These are phyloP conservation scores for Antheraea assamensis DNA, from an alignment of 2,888 invertebrate species.

Conservation along the genomic window DNA sequence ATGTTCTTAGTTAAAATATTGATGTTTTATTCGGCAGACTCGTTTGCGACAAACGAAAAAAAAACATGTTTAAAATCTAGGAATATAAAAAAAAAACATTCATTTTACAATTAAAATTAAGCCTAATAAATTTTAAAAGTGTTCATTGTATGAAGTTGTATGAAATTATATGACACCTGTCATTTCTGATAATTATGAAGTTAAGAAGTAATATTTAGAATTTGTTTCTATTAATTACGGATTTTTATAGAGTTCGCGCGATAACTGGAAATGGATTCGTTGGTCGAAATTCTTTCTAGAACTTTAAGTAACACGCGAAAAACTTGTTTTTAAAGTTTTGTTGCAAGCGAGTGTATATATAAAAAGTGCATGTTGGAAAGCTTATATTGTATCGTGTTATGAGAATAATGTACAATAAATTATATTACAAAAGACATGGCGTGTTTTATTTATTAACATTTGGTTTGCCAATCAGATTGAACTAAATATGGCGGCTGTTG, in stretches of 20 bases:
- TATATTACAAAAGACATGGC: slow-evolving; percentile 43
- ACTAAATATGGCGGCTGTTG: not conserved
- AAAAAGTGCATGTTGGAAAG: slow-evolving; percentile 64
- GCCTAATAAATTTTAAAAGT: not conserved
- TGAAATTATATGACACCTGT: not conserved
- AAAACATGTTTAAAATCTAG: not conserved
- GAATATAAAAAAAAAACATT: not conserved
- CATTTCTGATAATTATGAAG: not conserved
- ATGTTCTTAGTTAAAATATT: slow-evolving; percentile 11
- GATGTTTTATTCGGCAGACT: not conserved
- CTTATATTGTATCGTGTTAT: slow-evolving; percentile 74
- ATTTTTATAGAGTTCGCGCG: not conserved
- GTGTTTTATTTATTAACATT: slow-evolving; percentile 26
- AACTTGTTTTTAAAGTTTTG: slow-evolving; percentile 26
- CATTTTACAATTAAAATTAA: too few relatives aligned
- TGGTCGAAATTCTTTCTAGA: not conserved
- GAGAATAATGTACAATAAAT: slow-evolving; percentile 75
- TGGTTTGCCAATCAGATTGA: not conserved
- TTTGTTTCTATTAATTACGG: not conserved
- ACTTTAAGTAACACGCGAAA: not conserved
- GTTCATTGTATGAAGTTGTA: not conserved
- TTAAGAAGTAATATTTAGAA: not conserved
- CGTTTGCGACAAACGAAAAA: slow-evolving; percentile 10
- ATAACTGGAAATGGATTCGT: not conserved
- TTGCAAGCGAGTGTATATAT: slow-evolving; percentile 39